A percentile compares a stretch with the other conserved stretches of the same genome.
Evolutionary conservation across 2,797 vertebrate genomes (phyloP).

Genomic region (Limnodromus scolopaceus): DNA sequence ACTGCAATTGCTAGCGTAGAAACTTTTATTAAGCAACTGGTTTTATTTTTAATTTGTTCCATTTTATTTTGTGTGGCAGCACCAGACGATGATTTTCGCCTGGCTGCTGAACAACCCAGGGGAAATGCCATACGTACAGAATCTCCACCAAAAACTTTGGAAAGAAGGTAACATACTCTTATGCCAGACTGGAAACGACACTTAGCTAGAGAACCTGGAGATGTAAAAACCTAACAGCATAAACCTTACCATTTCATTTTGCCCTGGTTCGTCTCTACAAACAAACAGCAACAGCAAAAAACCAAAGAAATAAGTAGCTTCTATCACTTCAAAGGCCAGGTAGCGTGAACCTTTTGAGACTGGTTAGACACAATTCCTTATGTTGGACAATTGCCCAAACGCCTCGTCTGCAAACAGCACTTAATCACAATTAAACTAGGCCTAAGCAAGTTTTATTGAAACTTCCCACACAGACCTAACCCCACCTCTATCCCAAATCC

Average conservation of each 20-base stretch:
- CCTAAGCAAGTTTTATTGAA: not conserved
- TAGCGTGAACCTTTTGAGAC: accelerated
- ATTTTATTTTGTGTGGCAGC: not conserved
- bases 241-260: not conserved
- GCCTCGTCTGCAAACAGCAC: not conserved
- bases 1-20: accelerated
- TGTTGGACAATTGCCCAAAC: accelerated
- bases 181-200: not conserved
- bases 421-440: not conserved
- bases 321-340: not conserved
- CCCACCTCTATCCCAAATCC: not conserved
- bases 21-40: accelerated
- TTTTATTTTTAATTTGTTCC: not conserved
- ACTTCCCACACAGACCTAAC: not conserved
- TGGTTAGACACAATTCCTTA: not conserved
- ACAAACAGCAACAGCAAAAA: not conserved
- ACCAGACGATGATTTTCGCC: not conserved
- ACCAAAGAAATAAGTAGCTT: not conserved
- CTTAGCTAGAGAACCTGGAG: not conserved
- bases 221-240: not conserved
- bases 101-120: not conserved
- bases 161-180: not conserved
- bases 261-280: not conserved
- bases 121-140: accelerated
- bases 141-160: not conserved